Evolutionary conservation across 2,113 vertebrate genomes (phyloP).

Genomic region (Oceanodroma tethys): DNA sequence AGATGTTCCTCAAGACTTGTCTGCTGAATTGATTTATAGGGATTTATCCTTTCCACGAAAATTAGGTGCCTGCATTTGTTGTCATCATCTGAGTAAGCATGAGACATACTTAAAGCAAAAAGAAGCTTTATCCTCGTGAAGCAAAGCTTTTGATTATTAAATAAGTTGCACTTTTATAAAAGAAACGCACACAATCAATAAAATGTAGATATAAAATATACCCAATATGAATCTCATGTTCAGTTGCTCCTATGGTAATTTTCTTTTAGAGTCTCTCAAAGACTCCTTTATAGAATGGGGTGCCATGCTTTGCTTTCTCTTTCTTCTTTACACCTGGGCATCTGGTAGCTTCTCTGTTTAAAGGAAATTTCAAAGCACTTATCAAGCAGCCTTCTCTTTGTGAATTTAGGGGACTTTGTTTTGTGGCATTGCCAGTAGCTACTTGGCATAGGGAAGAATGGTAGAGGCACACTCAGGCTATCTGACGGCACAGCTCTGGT

Average conservation of each 20-base stretch:
- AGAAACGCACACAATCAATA: not conserved
- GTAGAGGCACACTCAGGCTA: rapidly evolving
- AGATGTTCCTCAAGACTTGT: not conserved
- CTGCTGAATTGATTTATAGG: not conserved
- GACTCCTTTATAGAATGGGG: not conserved
- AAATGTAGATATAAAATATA: not conserved
- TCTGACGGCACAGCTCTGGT: not conserved
- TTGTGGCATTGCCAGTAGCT: not conserved
- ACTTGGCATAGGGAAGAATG: not conserved
- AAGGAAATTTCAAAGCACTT: not conserved
- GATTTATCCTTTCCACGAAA: not conserved
- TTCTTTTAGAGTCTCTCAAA: not conserved
- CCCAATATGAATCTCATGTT: not conserved
- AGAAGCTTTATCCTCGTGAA: not conserved
- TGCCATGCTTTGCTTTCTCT: not conserved
- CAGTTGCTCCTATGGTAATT: not conserved
- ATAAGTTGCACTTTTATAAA: not conserved
- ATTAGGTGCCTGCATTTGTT: not conserved
- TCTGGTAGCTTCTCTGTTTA: not conserved
- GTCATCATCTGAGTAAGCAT: not conserved
- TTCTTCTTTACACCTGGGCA: not conserved
- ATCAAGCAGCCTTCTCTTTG: not conserved
- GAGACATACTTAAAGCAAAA: not conserved
- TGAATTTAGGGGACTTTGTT: not conserved
- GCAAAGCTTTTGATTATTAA: not conserved